Conservation (phyloP, 2,888 invertebrate species). For the Eretmocerus hayati region DNA sequence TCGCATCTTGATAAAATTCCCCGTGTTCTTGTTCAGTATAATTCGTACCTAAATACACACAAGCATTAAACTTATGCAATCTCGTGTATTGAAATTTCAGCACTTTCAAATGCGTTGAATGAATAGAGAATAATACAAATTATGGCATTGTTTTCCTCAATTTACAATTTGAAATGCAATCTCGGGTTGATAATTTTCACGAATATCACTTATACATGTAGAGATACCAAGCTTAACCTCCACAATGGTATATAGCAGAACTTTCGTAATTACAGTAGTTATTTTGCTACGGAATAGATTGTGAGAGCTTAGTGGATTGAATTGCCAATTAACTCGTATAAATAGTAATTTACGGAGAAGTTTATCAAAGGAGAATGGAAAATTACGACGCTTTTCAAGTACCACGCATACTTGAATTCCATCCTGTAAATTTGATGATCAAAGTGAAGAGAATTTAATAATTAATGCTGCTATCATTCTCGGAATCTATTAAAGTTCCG, state of each 20-base stretch:
- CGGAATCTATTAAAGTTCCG: background rate
- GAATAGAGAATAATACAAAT: conserved; percentile 9
- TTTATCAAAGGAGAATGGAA: conserved; percentile 22
- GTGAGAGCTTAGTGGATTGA: conserved; percentile 16
- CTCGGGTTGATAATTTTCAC: conserved; percentile 16
- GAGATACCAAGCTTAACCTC: conserved; percentile 11
- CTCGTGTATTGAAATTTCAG: conserved; percentile 13
- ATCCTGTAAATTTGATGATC: background rate
- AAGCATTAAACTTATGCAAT: no score
- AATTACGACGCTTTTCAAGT: conserved; percentile 8
- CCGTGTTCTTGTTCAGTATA: no score
- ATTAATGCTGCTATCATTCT: background rate
- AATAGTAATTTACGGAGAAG: conserved; percentile 20
- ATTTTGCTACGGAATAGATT: conserved; percentile 16
- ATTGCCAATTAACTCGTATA: conserved; percentile 22
- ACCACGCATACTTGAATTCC: background rate
- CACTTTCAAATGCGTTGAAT: conserved; percentile 2
- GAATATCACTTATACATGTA: background rate
- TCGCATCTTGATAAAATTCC: no score
- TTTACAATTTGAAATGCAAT: conserved; percentile 1
- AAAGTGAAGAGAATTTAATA: conserved; percentile 10
- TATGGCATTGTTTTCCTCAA: background rate
- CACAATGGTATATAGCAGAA: conserved; percentile 10
- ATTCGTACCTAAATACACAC: no score
- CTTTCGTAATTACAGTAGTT: conserved; percentile 18